A percentile compares a stretch with the other conserved stretches of the same genome.
Evolutionary conservation across 2,797 vertebrate species (phyloP).

Genomic region (Macropodus opercularis): DNA sequence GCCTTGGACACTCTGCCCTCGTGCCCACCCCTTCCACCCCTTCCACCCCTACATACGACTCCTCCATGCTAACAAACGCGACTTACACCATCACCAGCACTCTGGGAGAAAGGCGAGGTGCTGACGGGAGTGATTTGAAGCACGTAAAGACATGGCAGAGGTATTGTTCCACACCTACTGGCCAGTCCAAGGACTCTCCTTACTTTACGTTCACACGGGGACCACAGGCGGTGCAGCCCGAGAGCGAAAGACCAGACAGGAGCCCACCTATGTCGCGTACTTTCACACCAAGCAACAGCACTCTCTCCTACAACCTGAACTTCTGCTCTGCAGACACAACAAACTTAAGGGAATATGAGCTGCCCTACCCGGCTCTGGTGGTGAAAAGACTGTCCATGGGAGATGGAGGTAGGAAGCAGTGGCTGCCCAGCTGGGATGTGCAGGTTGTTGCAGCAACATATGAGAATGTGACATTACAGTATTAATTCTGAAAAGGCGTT

Average conservation of each 20-base stretch:
- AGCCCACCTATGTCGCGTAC: conserved; percentile 44
- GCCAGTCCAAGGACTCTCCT: conserved; percentile 59
- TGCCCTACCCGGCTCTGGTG: conserved; percentile 71
- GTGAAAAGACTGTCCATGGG: conserved; percentile 79
- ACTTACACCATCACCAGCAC: conserved; percentile 75
- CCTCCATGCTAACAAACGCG: conserved; percentile 55
- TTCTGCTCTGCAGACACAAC: conserved; percentile 65
- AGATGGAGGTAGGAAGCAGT: conserved; percentile 67
- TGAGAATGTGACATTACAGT: too few species aligned
- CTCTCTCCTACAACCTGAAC: conserved; percentile 75
- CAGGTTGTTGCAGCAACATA: neutral
- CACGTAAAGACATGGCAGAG: conserved; percentile 31
- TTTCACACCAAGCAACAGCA: conserved; percentile 51
- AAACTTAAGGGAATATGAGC: conserved; percentile 63
- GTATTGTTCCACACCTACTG: conserved; percentile 66
- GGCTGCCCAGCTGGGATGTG: neutral
- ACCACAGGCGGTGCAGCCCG: conserved; percentile 18
- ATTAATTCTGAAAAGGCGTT: too few species aligned
- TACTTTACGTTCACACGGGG: conserved; percentile 60
- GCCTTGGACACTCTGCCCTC: conserved; percentile 15
- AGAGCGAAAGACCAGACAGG: conserved; percentile 26
- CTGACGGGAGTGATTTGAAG: conserved; percentile 42
- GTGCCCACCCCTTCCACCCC: conserved; percentile 47
- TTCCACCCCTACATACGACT: conserved; percentile 31
- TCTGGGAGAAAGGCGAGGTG: conserved; percentile 56